These are phyloP conservation scores for Exephanes ischioxanthus DNA, from an alignment of 2,888 invertebrate species.

Conservation along the genomic window DNA sequence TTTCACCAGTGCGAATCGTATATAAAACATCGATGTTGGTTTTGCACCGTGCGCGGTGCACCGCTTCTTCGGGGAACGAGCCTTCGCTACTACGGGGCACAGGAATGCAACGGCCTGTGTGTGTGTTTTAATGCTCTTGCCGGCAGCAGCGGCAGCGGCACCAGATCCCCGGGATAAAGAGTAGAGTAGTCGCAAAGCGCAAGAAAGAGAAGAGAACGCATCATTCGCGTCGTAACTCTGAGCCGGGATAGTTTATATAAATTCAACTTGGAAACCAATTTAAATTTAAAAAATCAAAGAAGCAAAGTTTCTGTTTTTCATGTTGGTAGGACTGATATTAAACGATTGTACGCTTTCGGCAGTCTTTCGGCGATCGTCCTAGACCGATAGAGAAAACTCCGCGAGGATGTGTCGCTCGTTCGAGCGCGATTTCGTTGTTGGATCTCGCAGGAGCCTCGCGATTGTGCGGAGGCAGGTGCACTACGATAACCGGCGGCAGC, in stretches of 20 bases:
- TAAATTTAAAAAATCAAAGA: constrained; percentile 61
- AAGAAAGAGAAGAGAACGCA: constrained; percentile 49
- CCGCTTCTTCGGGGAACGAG: constrained; percentile 63
- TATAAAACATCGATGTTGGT: constrained; percentile 45
- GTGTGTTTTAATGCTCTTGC: constrained; percentile 72
- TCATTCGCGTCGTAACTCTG: constrained; percentile 44
- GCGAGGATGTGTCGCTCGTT: constrained; percentile 41
- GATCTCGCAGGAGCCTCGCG: constrained; percentile 8
- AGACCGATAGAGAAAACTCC: background rate
- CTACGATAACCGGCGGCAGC: constrained; percentile 21
- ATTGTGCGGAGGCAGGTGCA: constrained; percentile 35
- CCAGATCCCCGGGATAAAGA: constrained; percentile 54
- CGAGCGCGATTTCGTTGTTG: constrained; percentile 18
- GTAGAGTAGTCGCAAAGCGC: constrained; percentile 50
- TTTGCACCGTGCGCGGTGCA: constrained; percentile 47
- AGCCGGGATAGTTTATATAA: constrained; percentile 56
- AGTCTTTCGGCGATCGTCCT: background rate
- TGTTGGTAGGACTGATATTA: background rate
- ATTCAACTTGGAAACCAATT: constrained; percentile 41
- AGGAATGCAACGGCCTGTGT: constrained; percentile 71
- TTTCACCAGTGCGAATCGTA: constrained; percentile 29
- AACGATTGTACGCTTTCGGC: constrained; percentile 21
- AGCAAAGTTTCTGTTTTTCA: background rate
- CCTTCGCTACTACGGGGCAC: constrained; percentile 58
- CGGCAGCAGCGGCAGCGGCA: constrained; percentile 43